These are phyloP conservation scores for Micrasema longulum DNA, from an alignment of 1,140 invertebrate genomes.

Conservation along the genomic window DNA sequence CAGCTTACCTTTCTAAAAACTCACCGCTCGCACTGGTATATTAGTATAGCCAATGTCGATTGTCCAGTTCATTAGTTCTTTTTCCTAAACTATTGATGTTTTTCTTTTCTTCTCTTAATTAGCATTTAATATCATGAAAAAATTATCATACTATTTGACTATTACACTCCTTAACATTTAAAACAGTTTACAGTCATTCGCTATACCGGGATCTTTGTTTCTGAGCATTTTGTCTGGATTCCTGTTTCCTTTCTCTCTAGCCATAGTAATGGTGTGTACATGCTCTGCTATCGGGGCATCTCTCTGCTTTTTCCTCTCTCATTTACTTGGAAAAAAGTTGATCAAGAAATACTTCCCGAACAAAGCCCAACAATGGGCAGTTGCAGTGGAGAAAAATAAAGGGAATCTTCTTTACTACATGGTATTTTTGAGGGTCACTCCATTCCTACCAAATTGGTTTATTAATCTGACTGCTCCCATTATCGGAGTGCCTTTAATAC, in stretches of 20 bases:
- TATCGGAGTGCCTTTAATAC: slow-evolving; percentile 91
- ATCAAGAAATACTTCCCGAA: slow-evolving; percentile 92
- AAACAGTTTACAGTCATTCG: slow-evolving; percentile 96
- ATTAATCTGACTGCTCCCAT: slow-evolving; percentile 98
- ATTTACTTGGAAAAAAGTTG: slow-evolving; percentile 86
- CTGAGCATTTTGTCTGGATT: slow-evolving; percentile 97
- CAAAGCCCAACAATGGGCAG: slow-evolving; percentile 86
- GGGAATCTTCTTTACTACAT: slow-evolving; percentile 96
- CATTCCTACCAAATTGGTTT: slow-evolving; percentile 99
- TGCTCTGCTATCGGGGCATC: slow-evolving; percentile 97
- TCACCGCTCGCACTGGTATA: too few relatives aligned
- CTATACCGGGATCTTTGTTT: slow-evolving; percentile 98
- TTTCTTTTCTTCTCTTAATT: too few relatives aligned
- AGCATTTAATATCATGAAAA: too few relatives aligned
- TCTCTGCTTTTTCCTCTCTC: slow-evolving; percentile 94
- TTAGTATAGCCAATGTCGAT: too few relatives aligned
- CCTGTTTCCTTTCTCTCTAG: slow-evolving; percentile 93
- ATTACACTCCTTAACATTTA: slow-evolving; percentile 58
- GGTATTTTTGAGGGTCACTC: slow-evolving; percentile 96
- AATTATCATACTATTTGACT: too few relatives aligned
- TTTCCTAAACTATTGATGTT: too few relatives aligned
- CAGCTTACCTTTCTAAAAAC: too few relatives aligned
- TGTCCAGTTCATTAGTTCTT: too few relatives aligned
- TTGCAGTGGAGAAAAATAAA: slow-evolving; percentile 85
- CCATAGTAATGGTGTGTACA: slow-evolving; percentile 91